Percentiles rank a stretch among this genome's conserved stretches.
Conservation (phyloP, 2,797 vertebrate genomes). For the Galaxias olidus region DNA sequence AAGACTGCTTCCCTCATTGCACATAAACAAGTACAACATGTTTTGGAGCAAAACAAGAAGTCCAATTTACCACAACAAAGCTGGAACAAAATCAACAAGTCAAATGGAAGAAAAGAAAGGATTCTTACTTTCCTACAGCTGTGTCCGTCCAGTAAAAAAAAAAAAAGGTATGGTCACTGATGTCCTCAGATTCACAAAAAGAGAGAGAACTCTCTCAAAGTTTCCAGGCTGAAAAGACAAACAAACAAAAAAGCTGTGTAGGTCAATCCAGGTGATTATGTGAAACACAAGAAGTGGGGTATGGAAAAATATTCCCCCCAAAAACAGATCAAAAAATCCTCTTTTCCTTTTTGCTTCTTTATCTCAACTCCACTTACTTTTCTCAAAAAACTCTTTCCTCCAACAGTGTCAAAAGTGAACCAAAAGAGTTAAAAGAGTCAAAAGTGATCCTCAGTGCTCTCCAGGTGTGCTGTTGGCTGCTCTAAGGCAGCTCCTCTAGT, state of each 20-base stretch:
- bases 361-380: conserved; percentile 26
- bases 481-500: conserved; percentile 26
- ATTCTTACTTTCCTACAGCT: conserved; percentile 60
- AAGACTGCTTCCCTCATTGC: conserved; percentile 35
- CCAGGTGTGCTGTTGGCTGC: conserved; percentile 37
- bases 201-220: conserved; percentile 32
- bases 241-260: conserved; percentile 23
- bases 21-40: conserved; percentile 46
- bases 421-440: neutral
- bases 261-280: conserved; percentile 59
- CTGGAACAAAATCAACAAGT: conserved; percentile 14
- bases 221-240: conserved; percentile 49
- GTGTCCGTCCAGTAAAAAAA: conserved; percentile 27
- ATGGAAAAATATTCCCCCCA: conserved; percentile 10
- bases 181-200: conserved; percentile 40
- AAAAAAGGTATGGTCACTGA: conserved; percentile 23
- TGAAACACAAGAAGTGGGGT: conserved; percentile 2
- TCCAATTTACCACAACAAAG: conserved; percentile 54
- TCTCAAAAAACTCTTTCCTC: conserved; percentile 9
- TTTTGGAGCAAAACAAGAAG: conserved; percentile 33
- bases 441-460: conserved; percentile 16
- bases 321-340: conserved; percentile 19
- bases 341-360: conserved; percentile 9
- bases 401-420: conserved; percentile 14
- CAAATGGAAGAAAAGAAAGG: conserved; percentile 17